Percentiles rank a stretch among this genome's conserved stretches.
Evolutionary conservation across 2,888 invertebrate genomes (phyloP).

Genomic region (Himalopsyche tibetana): DNA sequence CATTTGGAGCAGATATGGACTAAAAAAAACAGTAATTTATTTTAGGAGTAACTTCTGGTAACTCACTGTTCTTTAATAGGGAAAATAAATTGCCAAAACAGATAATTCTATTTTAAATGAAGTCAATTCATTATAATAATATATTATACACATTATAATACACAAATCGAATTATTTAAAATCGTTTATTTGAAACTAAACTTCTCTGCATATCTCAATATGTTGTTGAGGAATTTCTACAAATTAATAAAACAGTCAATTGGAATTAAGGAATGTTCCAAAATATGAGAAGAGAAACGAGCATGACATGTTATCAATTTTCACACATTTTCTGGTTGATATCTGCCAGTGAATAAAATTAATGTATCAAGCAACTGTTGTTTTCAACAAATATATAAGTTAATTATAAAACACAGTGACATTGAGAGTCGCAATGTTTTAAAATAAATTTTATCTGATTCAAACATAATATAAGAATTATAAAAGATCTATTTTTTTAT

Average conservation of each 20-base stretch:
- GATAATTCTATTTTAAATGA: too few species aligned
- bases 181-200: not conserved
- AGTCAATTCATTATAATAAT: too few species aligned
- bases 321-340: constrained; percentile 5
- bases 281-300: not conserved
- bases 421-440: not conserved
- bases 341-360: constrained; percentile 14
- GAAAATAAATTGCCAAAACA: too few species aligned
- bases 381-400: not conserved
- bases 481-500: not conserved
- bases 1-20: too few species aligned
- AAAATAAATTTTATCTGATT: not conserved
- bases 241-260: not conserved
- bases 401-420: constrained; percentile 18
- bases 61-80: too few species aligned
- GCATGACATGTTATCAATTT: not conserved
- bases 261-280: not conserved
- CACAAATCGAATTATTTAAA: not conserved
- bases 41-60: too few species aligned
- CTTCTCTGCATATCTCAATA: not conserved
- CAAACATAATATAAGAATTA: not conserved
- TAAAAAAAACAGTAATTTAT: too few species aligned
- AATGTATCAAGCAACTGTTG: constrained; percentile 11
- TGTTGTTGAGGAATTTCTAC: not conserved
- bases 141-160: too few species aligned